phyloP scores from a whole-genome alignment of 1,140 invertebrate genomes.

The Eupristina koningsbergeri region DNA sequence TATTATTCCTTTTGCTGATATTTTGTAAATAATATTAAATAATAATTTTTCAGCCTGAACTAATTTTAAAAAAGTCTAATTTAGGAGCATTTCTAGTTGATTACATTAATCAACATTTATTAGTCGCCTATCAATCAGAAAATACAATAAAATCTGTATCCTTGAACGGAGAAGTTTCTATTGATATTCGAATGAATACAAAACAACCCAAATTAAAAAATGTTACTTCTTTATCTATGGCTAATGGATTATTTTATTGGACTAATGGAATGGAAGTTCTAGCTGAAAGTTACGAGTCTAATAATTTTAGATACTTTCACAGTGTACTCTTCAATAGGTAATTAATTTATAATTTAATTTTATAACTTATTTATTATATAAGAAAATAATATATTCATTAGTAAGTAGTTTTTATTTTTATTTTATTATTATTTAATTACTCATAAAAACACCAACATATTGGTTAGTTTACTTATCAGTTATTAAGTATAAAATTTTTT shows the following conservation, averaged over 20 bases:
- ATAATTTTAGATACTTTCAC: constrained; percentile 81
- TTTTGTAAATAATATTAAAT: no score
- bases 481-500: no score
- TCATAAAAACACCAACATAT: no score
- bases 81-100: constrained; percentile 85
- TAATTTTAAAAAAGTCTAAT: constrained; percentile 77
- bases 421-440: no score
- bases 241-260: constrained; percentile 87
- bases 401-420: no score
- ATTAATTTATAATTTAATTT: not conserved
- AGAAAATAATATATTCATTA: no score
- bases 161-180: constrained; percentile 83
- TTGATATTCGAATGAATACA: constrained; percentile 82
- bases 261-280: constrained; percentile 83
- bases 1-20: no score
- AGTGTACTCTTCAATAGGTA: constrained; percentile 78
- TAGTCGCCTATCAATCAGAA: constrained; percentile 81
- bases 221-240: constrained; percentile 83
- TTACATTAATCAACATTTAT: constrained; percentile 84
- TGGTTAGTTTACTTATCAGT: no score
- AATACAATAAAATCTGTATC: constrained; percentile 88
- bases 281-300: constrained; percentile 81
- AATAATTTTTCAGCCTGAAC: constrained; percentile 65
- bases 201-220: constrained; percentile 84
- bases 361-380: not conserved